These are phyloP conservation scores for Pogonus chalceus DNA, from an alignment of 1,140 invertebrate genomes.

Conservation along the genomic window DNA sequence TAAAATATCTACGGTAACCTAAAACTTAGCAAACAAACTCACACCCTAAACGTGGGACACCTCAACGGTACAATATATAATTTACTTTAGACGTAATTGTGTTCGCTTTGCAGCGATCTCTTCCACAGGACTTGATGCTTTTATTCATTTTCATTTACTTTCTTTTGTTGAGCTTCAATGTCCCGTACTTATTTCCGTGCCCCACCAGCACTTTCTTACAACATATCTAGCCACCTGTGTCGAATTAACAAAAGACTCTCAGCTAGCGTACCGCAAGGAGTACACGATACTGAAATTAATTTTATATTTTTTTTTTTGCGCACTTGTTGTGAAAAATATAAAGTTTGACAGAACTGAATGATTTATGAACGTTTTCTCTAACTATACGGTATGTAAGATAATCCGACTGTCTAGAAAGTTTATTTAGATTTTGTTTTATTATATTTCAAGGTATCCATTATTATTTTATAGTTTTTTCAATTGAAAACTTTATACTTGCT, in stretches of 20 bases:
- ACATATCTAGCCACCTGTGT: not conserved
- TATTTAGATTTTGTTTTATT: no score
- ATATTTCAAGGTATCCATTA: no score
- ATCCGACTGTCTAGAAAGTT: slow-evolving; percentile 5
- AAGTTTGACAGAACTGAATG: not conserved
- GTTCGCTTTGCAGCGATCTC: not conserved
- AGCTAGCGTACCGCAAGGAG: not conserved
- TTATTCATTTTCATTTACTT: slow-evolving; percentile 5
- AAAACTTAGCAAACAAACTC: not conserved
- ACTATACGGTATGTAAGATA: not conserved
- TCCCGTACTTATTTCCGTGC: not conserved
- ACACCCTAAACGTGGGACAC: no score
- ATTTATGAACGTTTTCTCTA: not conserved
- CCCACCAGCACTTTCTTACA: not conserved
- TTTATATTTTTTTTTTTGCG: not conserved
- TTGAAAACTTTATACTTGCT: not conserved
- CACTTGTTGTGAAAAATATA: not conserved
- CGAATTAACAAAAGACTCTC: slow-evolving; percentile 3
- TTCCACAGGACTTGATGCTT: not conserved
- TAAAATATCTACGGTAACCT: not conserved
- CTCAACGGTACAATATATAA: not conserved
- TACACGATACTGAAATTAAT: not conserved
- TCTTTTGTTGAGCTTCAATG: not conserved
- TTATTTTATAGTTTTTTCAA: not conserved
- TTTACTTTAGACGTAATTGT: slow-evolving; percentile 1